Evolutionary conservation across 2,113 vertebrate species (phyloP).

Genomic region (Coturnix japonica): DNA sequence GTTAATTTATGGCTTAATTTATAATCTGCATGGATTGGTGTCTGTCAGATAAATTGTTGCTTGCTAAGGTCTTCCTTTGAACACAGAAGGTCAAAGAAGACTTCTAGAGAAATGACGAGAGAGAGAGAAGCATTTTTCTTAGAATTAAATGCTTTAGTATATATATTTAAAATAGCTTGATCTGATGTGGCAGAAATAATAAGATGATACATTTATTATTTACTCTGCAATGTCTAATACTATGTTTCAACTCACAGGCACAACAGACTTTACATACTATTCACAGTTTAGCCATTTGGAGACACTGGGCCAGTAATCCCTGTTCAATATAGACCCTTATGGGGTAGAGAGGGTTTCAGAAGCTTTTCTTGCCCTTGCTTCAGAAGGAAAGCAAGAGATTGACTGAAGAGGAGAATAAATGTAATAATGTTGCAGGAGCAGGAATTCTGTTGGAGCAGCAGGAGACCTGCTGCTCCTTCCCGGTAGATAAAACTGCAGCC

Average conservation of each 20-base stretch:
- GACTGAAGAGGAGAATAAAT: neutral
- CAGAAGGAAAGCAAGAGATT: neutral
- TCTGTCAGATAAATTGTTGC: neutral
- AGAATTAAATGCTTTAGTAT: neutral
- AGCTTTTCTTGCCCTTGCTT: neutral
- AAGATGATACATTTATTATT: neutral
- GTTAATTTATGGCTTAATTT: neutral
- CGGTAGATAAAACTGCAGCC: neutral
- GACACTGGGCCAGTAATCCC: neutral
- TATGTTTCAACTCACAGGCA: neutral
- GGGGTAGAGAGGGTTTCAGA: neutral
- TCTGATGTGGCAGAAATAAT: neutral
- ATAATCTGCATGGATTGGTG: neutral
- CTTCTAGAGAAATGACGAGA: neutral
- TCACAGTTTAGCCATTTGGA: neutral
- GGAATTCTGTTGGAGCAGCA: neutral
- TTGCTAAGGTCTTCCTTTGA: neutral
- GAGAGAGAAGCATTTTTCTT: neutral
- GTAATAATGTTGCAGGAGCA: neutral
- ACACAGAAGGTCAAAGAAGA: neutral
- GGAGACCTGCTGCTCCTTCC: neutral
- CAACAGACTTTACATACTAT: neutral
- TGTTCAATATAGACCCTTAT: neutral
- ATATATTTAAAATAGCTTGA: slow-evolving; percentile 12
- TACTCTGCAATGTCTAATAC: neutral